Base-by-base conservation (phyloP, 2,113 vertebrate species). In the Cromileptes altivelis region DNA sequence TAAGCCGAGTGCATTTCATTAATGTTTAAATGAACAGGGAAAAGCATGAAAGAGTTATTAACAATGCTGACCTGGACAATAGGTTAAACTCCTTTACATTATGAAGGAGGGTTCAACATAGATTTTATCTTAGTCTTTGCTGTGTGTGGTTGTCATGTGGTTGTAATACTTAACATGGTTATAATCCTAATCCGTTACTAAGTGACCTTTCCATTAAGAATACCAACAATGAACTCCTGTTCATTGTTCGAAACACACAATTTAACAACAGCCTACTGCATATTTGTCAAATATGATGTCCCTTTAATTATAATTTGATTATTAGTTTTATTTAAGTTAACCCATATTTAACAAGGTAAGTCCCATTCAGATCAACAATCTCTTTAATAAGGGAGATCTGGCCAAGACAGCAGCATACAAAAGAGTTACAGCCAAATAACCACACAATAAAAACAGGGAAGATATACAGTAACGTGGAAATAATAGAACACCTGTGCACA, bases 181-280 rank as follows among this genome's bases (percentile, higher is more conserved):
- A 18, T 91, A 93, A 94, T 92, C 90, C 86, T 91, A 89, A 89
- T 91, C 87, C 72, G 33, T 47, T 64, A 79, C 75, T 85, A 58
- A 49, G 82, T 72, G 25, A 62, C 57, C 23, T 83, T 45, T 74
- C 63, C 49, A 63, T 72, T 82, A 74, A 87, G 79, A 82, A 75
- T 23, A 55, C 6, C 50, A 55, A 70, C 21, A 42, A 23, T 40
- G 47, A 65, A 49, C 58, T 53, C 62, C 76, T 81, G 50, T 64
- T 65, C 4, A 33, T 58, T 67, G 60, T 56, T 56, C 0, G 1
- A 78, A 77, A 42, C 13, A 65, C 13, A 65, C 30, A 80, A 55
- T 72, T 77, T 52, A 64, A 78, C 57, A 62, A 84, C 25, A 62
- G 18, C 49, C 27, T 50, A 70, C 52, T 78, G 8, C 50, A 37